phyloP scores from a whole-genome alignment of 2,113 vertebrate species.

The Rattus norvegicus region GRCr8 NC_086023.1:63731501-63732000 shows the following conservation, averaged over 20 bases:
- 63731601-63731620: conserved; percentile 66
- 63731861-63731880: neutral
- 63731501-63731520: conserved; percentile 22
- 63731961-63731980: conserved; percentile 93
- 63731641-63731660: neutral
- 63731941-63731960: conserved; percentile 84
- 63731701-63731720: neutral
- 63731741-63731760: conserved; percentile 77
- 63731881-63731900: neutral
- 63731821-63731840: neutral
- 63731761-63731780: conserved; percentile 77
- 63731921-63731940: conserved; percentile 34
- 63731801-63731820: neutral
- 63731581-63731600: conserved; percentile 10
- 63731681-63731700: conserved; percentile 36
- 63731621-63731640: conserved; percentile 75
- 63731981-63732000: conserved; percentile 85
- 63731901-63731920: conserved; percentile 39
- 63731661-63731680: conserved; percentile 7
- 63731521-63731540: conserved; percentile 58
- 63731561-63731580: neutral
- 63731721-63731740: conserved; percentile 53
- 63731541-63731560: neutral
- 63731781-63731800: neutral
- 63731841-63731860: neutral